phyloP scores from a whole-genome alignment of 2,797 vertebrate species.

The Siniperca scherzeri region DNA sequence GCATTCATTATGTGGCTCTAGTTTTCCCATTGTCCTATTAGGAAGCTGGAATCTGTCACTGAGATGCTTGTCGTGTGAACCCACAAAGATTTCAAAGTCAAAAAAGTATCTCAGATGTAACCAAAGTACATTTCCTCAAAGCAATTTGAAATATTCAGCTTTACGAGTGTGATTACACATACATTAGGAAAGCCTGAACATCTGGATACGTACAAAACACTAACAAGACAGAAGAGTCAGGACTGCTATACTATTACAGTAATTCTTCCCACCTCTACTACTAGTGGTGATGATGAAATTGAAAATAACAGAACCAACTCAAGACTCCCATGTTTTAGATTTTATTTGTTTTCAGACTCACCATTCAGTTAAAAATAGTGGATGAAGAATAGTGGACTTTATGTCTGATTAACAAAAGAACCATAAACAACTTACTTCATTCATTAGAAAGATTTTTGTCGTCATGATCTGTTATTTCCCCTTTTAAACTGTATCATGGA shows the following conservation, averaged over 20 bases:
- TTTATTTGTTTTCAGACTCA: too few species aligned
- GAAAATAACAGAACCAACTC: too few species aligned
- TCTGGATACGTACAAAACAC: conserved; percentile 1
- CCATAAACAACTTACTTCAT: too few species aligned
- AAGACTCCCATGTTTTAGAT: too few species aligned
- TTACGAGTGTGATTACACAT: not conserved
- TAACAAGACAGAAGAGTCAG: not conserved
- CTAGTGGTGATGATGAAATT: not conserved
- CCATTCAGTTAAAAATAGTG: too few species aligned
- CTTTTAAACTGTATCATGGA: too few species aligned
- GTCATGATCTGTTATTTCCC: too few species aligned
- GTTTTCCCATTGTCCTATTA: conserved; percentile 45
- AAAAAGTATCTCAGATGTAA: conserved; percentile 19
- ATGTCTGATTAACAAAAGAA: too few species aligned
- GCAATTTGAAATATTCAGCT: not conserved
- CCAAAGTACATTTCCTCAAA: conserved; percentile 5
- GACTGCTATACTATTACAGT: not conserved
- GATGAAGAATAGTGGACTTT: too few species aligned
- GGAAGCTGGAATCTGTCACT: conserved; percentile 35
- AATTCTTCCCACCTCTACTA: not conserved
- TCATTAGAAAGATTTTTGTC: too few species aligned
- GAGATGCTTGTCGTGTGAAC: conserved; percentile 23
- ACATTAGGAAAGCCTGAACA: conserved; percentile 2
- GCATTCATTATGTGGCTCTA: conserved; percentile 57
- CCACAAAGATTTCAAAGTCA: conserved; percentile 33